These are phyloP conservation scores for Scaptomyza reducta DNA, from an alignment of 2,888 invertebrate genomes.

Conservation along the genomic window DNA sequence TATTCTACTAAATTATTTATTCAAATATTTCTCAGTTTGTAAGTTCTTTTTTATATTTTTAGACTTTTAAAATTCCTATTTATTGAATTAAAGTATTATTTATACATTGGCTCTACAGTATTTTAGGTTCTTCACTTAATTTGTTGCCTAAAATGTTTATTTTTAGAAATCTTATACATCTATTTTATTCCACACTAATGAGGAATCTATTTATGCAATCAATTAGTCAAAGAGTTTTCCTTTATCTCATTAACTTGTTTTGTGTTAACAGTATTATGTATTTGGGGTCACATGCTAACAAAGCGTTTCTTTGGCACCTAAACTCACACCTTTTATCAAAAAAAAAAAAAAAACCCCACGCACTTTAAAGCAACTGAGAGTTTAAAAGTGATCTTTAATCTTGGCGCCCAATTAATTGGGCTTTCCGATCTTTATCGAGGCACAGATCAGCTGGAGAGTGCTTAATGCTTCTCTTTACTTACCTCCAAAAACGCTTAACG, in stretches of 20 bases:
- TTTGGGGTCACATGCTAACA: conserved; percentile 16
- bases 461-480: conserved; percentile 43
- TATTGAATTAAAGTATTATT: too few species aligned
- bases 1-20: not conserved
- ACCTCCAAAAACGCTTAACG: conserved; percentile 81
- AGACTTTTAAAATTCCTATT: too few species aligned
- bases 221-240: conserved; percentile 23
- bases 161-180: too few species aligned
- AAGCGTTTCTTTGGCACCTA: conserved; percentile 9
- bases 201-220: conserved; percentile 7
- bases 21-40: not conserved
- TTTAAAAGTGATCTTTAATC: conserved; percentile 31
- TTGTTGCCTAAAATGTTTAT: too few species aligned
- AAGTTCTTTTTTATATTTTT: not conserved
- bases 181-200: not conserved
- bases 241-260: conserved; percentile 36
- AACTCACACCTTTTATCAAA: conserved; percentile 27
- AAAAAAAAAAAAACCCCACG: conserved; percentile 10
- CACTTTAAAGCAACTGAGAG: not conserved
- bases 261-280: conserved; percentile 13
- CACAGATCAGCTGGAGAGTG: conserved; percentile 1
- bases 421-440: conserved; percentile 14
- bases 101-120: too few species aligned
- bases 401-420: conserved; percentile 31
- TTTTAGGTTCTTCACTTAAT: too few species aligned